Percentiles rank a stretch among this genome's conserved stretches.
phyloP scores from a whole-genome alignment of 2,113 vertebrate genomes.

The Syrrhaptes paradoxus region DNA sequence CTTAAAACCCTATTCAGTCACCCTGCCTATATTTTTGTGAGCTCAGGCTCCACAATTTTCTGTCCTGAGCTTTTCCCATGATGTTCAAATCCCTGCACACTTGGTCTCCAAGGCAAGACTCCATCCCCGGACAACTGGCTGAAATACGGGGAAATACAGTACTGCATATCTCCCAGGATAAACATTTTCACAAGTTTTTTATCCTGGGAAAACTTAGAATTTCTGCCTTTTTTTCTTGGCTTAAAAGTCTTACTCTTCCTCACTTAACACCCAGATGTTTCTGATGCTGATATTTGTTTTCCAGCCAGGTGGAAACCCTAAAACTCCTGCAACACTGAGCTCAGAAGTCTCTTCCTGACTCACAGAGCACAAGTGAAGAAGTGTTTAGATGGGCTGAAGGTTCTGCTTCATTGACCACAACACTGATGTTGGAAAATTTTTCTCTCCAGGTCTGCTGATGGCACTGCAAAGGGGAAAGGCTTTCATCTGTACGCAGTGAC shows the following conservation, averaged over 20 bases:
- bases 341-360: background rate
- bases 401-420: background rate
- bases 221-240: background rate
- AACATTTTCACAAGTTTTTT: background rate
- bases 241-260: background rate
- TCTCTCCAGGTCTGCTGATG: background rate
- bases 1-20: background rate
- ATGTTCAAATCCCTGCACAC: background rate
- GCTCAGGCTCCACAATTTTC: background rate
- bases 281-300: background rate
- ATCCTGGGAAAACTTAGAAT: background rate
- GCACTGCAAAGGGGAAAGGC: background rate
- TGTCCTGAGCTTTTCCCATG: background rate
- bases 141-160: background rate
- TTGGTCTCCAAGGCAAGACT: background rate
- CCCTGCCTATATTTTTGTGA: background rate
- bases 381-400: background rate
- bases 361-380: background rate
- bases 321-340: background rate
- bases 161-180: background rate
- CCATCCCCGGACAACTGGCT: background rate
- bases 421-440: background rate
- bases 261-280: background rate
- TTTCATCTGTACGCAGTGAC: background rate
- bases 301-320: background rate